Conservation (phyloP, 2,113 vertebrate genomes). For the Chaenogobius annularis region DNA sequence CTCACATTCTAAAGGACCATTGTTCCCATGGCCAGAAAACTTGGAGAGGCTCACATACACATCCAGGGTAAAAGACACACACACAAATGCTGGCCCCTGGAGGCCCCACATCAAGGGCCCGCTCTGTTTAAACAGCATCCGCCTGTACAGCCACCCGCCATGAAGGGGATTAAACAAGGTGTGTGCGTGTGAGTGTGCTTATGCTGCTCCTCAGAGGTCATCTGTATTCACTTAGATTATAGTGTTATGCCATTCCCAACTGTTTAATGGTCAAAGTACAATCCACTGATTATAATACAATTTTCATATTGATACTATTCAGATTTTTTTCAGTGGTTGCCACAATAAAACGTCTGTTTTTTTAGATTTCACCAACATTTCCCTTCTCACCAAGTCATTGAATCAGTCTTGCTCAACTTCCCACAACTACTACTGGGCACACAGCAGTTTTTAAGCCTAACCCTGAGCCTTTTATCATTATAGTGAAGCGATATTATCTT, state of each 20-base stretch:
- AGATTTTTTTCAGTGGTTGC: too few relatives aligned
- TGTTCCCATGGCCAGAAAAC: conserved; percentile 80
- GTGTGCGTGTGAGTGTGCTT: conserved; percentile 39
- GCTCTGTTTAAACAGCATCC: conserved; percentile 80
- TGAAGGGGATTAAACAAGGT: conserved; percentile 78
- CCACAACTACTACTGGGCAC: too few relatives aligned
- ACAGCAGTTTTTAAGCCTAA: too few relatives aligned
- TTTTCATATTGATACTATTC: not conserved
- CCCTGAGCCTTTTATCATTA: too few relatives aligned
- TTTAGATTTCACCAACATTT: too few relatives aligned
- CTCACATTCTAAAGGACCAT: conserved; percentile 81
- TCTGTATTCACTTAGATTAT: conserved; percentile 8
- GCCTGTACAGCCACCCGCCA: conserved; percentile 74
- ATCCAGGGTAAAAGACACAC: conserved; percentile 50
- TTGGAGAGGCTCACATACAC: conserved; percentile 51
- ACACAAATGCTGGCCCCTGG: conserved; percentile 62
- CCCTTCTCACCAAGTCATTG: too few relatives aligned
- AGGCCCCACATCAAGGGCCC: conserved; percentile 77
- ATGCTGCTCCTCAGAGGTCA: conserved; percentile 17
- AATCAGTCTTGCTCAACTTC: too few relatives aligned
- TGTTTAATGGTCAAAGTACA: not conserved
- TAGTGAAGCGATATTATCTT: not conserved
- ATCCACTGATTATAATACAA: not conserved
- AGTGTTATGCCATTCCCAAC: not conserved
- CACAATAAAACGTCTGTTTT: not conserved